phyloP scores from a whole-genome alignment of 2,888 invertebrate species.

The Chironomus riparius region DNA sequence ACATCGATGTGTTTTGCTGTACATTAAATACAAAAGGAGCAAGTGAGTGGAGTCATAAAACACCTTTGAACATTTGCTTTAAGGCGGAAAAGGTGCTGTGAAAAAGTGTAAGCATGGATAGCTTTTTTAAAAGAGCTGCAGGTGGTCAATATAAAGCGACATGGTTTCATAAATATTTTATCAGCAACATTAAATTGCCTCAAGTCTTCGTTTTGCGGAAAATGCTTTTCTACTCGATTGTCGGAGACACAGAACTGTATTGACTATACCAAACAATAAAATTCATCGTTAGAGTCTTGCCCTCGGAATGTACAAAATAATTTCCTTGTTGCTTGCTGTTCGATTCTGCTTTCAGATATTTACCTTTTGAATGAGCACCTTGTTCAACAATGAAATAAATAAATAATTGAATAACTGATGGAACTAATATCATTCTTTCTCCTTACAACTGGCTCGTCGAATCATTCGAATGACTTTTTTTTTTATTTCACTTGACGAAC shows the following conservation, averaged over 20 bases:
- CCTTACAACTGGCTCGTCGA: not conserved
- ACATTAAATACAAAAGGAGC: not conserved
- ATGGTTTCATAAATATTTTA: constrained; percentile 26
- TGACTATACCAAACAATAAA: not conserved
- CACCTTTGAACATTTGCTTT: constrained; percentile 3
- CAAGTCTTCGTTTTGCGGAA: constrained; percentile 13
- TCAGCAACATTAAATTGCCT: constrained; percentile 16
- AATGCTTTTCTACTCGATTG: not conserved
- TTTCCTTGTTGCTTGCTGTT: not conserved
- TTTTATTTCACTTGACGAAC: not conserved
- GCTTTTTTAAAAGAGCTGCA: constrained; percentile 23
- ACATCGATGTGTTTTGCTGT: not conserved
- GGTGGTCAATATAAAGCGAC: constrained; percentile 25
- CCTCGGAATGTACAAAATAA: not conserved
- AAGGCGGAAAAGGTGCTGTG: not conserved
- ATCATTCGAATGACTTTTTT: not conserved
- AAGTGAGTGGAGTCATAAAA: not conserved
- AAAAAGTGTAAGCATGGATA: constrained; percentile 3
- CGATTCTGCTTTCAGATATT: constrained; percentile 2
- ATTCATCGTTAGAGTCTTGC: not conserved
- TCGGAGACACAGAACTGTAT: not conserved
- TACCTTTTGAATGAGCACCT: constrained; percentile 19
- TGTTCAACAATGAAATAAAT: constrained; percentile 19
- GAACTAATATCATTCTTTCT: not conserved
- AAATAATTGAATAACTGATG: constrained; percentile 21